Evolutionary conservation across 1,140 invertebrate genomes (phyloP), one percentile per base, ranked within the genome.

Genomic region (Thereuonema tuberculata): DNA sequence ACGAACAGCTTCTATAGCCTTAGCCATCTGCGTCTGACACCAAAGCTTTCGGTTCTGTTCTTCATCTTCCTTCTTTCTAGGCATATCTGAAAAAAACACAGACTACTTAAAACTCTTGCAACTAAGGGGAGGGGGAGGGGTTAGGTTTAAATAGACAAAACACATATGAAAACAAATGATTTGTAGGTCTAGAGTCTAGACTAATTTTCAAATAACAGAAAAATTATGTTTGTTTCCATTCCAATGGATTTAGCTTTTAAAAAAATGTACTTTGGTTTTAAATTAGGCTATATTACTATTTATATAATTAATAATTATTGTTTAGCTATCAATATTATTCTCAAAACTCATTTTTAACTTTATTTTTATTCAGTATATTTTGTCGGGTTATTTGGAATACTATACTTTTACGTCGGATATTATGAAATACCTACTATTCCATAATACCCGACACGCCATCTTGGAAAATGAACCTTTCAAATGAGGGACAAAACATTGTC

Each of bases 1-100:
- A 37, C 29, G 55, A 56, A 56, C 55, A 29, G 55, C 55, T 56
- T 56, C 56, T 57, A 37, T 21, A 25, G 28, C 28, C 28, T 56
- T 29, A 29, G 55, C 29, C 55, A 37, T 37, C 31, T 37, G 31
- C 31, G 31, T 37, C 31, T 37, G 31, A 37, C 5, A 37, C 31
- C 31, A 37, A 37, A 37, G 31, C 31, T 37, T 37, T 37, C 31
- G 31, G 5, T 37, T 37, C 31, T 37, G 5, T 37, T 17, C 31
- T 17, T 37, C 31, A 37, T 37, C n/a, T n/a, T n/a, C 17, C 31
- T 37, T 37, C 5, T 37, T 37, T 37, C 31, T 37, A 37, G 31
- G 31, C 31, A 37, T 37, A 37, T 37, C 31, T 37, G 31, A 37
- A 37, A 37, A 37, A 37, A 37, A 37, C 31, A 37, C 5, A 37